These are phyloP conservation scores for Promerops cafer DNA, from an alignment of 2,113 vertebrate species.

Conservation along the genomic window DNA sequence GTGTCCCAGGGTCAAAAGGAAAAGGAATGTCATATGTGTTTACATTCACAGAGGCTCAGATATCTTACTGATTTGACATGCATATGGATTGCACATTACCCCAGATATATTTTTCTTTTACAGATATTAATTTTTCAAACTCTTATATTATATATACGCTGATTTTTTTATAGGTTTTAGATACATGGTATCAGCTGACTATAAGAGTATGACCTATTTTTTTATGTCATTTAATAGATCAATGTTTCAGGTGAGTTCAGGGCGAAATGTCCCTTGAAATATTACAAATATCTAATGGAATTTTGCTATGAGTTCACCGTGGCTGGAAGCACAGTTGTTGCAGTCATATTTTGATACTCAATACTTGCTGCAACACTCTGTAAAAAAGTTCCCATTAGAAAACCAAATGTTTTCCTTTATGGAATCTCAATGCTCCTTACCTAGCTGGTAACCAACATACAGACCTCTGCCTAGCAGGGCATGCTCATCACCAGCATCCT, in stretches of 20 bases:
- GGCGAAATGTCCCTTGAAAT: background rate
- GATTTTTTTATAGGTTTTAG: background rate
- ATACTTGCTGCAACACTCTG: background rate
- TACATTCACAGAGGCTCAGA: constrained; percentile 2
- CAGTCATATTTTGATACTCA: background rate
- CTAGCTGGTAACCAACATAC: background rate
- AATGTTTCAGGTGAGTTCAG: background rate
- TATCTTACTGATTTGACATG: constrained; percentile 27
- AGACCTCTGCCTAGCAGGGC: background rate
- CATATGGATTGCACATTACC: background rate
- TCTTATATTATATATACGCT: background rate
- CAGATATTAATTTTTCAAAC: background rate
- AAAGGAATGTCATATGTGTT: background rate
- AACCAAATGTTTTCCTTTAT: background rate
- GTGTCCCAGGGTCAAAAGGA: background rate
- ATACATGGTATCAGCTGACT: background rate
- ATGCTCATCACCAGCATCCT: background rate
- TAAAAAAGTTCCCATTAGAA: background rate
- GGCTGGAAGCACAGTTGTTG: background rate
- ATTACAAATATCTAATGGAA: background rate
- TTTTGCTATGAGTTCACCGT: background rate
- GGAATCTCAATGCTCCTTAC: background rate
- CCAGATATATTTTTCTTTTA: background rate
- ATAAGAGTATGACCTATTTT: background rate
- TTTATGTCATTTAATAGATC: background rate